Evolutionary conservation across 2,888 invertebrate species (phyloP).

Genomic region (Parelbella ahira): DNA sequence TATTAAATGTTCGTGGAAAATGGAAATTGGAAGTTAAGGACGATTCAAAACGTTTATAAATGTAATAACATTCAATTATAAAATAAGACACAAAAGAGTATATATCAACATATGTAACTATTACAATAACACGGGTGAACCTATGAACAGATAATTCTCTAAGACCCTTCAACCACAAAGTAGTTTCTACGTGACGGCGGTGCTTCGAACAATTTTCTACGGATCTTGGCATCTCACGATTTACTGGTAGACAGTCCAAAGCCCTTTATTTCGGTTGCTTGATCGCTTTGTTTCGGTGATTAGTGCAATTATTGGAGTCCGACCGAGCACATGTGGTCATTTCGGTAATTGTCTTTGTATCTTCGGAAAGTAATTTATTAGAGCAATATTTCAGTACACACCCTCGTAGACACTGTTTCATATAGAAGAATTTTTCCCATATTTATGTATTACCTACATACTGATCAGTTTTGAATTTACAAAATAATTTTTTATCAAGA

Average conservation of each 20-base stretch:
- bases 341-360: conserved; percentile 58
- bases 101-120: too few species aligned
- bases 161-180: conserved; percentile 1
- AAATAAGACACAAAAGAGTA: too few species aligned
- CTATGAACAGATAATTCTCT: too few species aligned
- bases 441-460: too few species aligned
- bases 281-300: conserved; percentile 45
- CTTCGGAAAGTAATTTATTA: conserved; percentile 31
- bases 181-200: conserved; percentile 32
- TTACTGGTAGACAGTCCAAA: conserved; percentile 22
- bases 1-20: too few species aligned
- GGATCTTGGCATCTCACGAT: conserved; percentile 16
- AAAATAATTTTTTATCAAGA: too few species aligned
- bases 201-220: conserved; percentile 15
- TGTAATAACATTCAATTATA: too few species aligned
- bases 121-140: too few species aligned
- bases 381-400: conserved; percentile 15
- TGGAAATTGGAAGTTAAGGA: too few species aligned
- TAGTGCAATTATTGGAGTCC: conserved; percentile 61
- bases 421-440: too few species aligned
- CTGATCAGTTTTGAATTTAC: too few species aligned
- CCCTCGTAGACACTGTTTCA: conserved; percentile 1
- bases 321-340: conserved; percentile 51
- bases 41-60: too few species aligned
- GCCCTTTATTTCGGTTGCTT: conserved; percentile 19